phyloP scores from a whole-genome alignment of 2,888 invertebrate genomes.

The Diplolepis rosae region DNA sequence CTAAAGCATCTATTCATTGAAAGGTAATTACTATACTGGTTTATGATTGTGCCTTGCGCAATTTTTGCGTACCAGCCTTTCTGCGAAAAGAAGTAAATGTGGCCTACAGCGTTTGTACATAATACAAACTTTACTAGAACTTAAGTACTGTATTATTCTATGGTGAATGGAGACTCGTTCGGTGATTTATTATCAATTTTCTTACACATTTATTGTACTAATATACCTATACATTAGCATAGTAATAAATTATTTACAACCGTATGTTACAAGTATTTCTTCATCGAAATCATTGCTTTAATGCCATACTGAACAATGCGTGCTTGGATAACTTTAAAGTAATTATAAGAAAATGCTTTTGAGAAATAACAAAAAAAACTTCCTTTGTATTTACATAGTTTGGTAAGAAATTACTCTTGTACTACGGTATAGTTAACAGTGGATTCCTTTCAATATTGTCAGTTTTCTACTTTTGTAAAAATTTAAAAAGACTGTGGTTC shows the following conservation, averaged over 20 bases:
- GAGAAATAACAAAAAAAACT: neutral
- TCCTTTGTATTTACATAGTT: neutral
- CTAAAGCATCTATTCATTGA: slow-evolving; percentile 9
- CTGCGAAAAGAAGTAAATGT: neutral
- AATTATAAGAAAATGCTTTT: neutral
- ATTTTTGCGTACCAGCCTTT: slow-evolving; percentile 21
- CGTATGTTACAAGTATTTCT: slow-evolving; percentile 59
- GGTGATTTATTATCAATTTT: slow-evolving; percentile 42
- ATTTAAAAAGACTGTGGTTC: neutral
- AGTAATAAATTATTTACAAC: slow-evolving; percentile 72
- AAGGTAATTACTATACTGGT: neutral
- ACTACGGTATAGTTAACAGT: neutral
- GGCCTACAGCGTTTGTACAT: neutral
- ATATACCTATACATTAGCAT: slow-evolving; percentile 51
- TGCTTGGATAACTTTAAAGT: neutral
- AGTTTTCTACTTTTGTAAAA: neutral
- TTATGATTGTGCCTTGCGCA: slow-evolving; percentile 23
- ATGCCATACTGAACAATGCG: neutral
- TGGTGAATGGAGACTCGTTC: slow-evolving; percentile 39
- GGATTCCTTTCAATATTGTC: neutral
- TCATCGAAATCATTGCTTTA: slow-evolving; percentile 34
- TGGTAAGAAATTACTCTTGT: neutral
- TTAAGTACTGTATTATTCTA: slow-evolving; percentile 21
- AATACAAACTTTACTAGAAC: slow-evolving; percentile 18
- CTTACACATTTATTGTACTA: slow-evolving; percentile 49